Evolutionary conservation across 2,113 vertebrate genomes (phyloP).

Genomic region (Ophthalmolycus amberensis): DNA sequence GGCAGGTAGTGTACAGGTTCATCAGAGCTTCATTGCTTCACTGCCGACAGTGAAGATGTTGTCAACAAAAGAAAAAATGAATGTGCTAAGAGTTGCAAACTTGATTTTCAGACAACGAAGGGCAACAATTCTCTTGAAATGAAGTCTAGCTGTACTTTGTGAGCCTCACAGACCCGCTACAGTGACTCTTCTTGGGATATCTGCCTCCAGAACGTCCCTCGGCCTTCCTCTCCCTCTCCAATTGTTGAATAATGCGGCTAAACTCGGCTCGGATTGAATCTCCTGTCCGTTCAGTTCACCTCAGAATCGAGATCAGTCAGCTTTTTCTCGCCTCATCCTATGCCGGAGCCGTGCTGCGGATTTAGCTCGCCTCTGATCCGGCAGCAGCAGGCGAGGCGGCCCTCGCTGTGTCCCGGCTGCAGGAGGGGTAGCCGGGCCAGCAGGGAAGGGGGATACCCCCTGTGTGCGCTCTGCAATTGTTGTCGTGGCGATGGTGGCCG

Average conservation of each 20-base stretch:
- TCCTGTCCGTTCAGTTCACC: constrained; percentile 69
- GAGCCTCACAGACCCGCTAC: constrained; percentile 26
- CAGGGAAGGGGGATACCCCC: constrained; percentile 62
- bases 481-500: constrained; percentile 80
- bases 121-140: neutral
- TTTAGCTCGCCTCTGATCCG: constrained; percentile 77
- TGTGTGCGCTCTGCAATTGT: constrained; percentile 71
- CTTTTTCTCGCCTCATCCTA: constrained; percentile 65
- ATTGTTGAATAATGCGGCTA: constrained; percentile 49
- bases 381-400: constrained; percentile 70
- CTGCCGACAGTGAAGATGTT: neutral
- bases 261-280: constrained; percentile 55
- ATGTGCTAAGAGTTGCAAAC: neutral
- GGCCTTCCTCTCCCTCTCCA: constrained; percentile 46
- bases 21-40: neutral
- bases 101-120: neutral
- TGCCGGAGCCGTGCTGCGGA: constrained; percentile 71
- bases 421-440: constrained; percentile 68
- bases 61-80: neutral
- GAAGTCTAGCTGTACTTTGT: neutral
- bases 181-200: constrained; percentile 43
- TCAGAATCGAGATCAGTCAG: constrained; percentile 72
- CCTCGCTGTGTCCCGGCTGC: constrained; percentile 67
- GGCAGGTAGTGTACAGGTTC: neutral
- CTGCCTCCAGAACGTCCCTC: constrained; percentile 16